Conservation (phyloP, 2,888 invertebrate species). For the Poecilobothrus nobilitatus region DNA sequence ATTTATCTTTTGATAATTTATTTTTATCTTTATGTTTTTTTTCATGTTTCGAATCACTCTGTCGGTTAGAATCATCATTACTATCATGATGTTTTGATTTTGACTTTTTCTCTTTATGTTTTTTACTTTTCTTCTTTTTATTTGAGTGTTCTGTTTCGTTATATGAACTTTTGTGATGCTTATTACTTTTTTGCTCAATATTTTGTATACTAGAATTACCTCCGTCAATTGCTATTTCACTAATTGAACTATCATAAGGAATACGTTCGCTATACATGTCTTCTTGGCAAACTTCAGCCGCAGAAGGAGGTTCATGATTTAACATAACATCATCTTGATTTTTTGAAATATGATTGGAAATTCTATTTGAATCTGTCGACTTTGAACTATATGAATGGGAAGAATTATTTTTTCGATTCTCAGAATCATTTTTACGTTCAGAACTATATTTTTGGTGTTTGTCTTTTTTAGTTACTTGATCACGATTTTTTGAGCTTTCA, state of each 20-base stretch:
- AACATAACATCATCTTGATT: neutral
- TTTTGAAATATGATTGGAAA: neutral
- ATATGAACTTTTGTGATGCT: constrained; percentile 27
- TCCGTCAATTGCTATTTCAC: constrained; percentile 7
- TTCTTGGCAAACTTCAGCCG: neutral
- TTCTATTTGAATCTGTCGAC: neutral
- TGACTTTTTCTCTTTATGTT: constrained; percentile 14
- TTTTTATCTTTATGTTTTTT: constrained; percentile 23
- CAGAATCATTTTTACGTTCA: neutral
- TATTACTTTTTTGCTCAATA: constrained; percentile 14
- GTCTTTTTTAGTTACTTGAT: neutral
- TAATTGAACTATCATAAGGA: neutral
- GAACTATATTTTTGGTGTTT: neutral
- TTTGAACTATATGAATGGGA: neutral
- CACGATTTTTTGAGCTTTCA: neutral
- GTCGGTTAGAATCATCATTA: constrained; percentile 12
- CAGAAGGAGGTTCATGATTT: neutral
- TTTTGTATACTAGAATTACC: constrained; percentile 13
- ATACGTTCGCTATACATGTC: neutral
- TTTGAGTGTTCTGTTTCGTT: constrained; percentile 25
- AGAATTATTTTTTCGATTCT: neutral
- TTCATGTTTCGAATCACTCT: constrained; percentile 17
- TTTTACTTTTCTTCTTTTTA: constrained; percentile 20
- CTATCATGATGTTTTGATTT: constrained; percentile 13
- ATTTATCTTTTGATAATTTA: constrained; percentile 16